Conservation (phyloP, 2,113 vertebrate species). For the Phalacrocorax pelagicus region DNA sequence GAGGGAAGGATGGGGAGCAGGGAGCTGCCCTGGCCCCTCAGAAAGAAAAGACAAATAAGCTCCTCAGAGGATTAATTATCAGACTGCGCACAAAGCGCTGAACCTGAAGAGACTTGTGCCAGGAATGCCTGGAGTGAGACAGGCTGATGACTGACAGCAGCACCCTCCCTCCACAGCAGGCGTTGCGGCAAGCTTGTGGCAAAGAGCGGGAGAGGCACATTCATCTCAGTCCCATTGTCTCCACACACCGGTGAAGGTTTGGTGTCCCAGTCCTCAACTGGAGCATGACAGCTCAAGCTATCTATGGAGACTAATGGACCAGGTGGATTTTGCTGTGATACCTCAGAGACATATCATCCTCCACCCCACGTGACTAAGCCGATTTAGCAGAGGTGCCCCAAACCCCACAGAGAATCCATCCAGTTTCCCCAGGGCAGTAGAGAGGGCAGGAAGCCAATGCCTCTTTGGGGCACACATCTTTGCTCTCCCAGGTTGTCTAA, state of each 20-base stretch:
- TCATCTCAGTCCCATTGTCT: neutral
- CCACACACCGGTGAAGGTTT: neutral
- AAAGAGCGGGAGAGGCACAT: neutral
- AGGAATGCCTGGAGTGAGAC: neutral
- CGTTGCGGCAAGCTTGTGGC: accelerated
- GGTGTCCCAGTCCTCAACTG: neutral
- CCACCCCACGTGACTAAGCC: neutral
- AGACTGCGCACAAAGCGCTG: neutral
- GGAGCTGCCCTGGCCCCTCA: neutral
- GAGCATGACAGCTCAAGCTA: neutral
- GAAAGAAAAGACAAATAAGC: slow-evolving; percentile 11
- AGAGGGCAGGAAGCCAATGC: neutral
- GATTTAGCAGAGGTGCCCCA: neutral
- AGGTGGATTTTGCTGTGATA: neutral
- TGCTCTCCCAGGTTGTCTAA: neutral
- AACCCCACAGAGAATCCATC: neutral
- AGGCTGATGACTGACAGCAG: neutral
- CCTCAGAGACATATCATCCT: neutral
- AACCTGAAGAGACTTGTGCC: slow-evolving; percentile 47
- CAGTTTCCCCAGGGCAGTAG: neutral
- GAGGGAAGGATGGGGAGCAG: neutral
- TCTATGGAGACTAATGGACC: neutral
- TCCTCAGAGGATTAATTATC: neutral
- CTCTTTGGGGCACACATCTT: neutral
- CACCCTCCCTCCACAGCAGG: neutral